Evolutionary conservation across 2,888 invertebrate species (phyloP), one percentile per base, ranked within the genome.

Genomic region (Pandemis cinnamomeana): DNA sequence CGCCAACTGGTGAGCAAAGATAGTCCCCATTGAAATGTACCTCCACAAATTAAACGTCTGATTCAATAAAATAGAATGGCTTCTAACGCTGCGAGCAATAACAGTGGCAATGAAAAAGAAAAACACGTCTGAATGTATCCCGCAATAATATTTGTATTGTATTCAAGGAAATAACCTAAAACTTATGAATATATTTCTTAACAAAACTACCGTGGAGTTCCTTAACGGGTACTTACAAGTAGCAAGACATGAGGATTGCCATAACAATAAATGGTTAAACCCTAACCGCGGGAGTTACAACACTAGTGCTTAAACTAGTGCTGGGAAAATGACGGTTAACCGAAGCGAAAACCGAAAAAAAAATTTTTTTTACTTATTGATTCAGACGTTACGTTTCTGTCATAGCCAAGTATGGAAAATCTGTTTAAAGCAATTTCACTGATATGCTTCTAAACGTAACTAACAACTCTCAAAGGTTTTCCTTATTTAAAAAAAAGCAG

Each of bases 181-280:
- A 67, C 53, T 67, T 41, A 41, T 41, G 53, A 60, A 66, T 42
- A 70, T 70, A 69, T 73, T 69, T 73, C 63, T 66, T 60, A 41
- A 15, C 64, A 42, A 15, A 69, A 64, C 55, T 64, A 55, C 61
- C 46, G 27, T 13, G 44, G 60, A 73, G 60, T 73, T 67, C 42
- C 20, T 60, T 51, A 73, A 66, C 60, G 69, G 66, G 58, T 69
- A 70, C 73, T 73, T 73, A 55, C 64, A 46, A 44, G 44, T 60
- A 44, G 55, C 51, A 44, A 62, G 73, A 73, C 73, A 73, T 44
- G 73, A 69, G 64, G 53, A 55, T 63, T 48, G 58, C 73, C 51
- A 70, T 70, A 48, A 66, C 73, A 73, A 70, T 70, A 69, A 73
- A 70, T 51, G 73, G 69, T 70, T 55, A 53, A 73, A 73, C 69